phyloP scores from a whole-genome alignment of 2,797 vertebrate genomes.

The Molossus alvarezi region DNA sequence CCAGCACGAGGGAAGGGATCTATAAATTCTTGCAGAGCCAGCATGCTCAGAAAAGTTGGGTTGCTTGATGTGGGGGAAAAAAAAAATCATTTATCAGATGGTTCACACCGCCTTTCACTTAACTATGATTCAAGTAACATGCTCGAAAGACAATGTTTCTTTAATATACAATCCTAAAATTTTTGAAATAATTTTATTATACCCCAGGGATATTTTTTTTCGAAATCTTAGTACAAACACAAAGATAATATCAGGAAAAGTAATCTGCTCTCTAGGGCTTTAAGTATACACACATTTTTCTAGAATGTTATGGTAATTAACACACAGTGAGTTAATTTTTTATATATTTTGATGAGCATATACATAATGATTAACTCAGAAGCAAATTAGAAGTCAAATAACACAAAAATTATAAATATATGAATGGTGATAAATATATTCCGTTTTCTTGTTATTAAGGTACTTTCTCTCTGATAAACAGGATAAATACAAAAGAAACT shows the following conservation, averaged over 20 bases:
- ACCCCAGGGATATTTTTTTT: background rate
- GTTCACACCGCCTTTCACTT: constrained; percentile 74
- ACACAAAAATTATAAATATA: background rate
- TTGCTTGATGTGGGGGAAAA: constrained; percentile 71
- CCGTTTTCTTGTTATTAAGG: constrained; percentile 4
- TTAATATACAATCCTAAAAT: constrained; percentile 44
- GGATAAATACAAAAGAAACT: constrained; percentile 33
- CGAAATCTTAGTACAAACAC: constrained; percentile 36
- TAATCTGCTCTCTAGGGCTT: background rate
- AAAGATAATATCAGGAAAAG: constrained; percentile 48
- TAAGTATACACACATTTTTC: constrained; percentile 59
- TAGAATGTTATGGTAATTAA: constrained; percentile 9
- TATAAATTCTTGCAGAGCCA: constrained; percentile 79
- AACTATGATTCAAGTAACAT: constrained; percentile 69
- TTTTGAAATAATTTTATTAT: constrained; percentile 69
- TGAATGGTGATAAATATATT: background rate
- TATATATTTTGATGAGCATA: background rate
- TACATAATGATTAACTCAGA: constrained; percentile 1
- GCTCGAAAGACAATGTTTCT: constrained; percentile 66
- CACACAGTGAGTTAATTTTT: constrained; percentile 26
- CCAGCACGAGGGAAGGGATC: constrained; percentile 78
- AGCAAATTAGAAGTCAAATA: constrained; percentile 49
- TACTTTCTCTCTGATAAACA: background rate
- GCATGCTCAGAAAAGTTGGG: constrained; percentile 73
- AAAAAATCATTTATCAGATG: constrained; percentile 75